Base-by-base conservation (phyloP, 2,888 invertebrate genomes). In the Fragum whitleyi region DNA sequence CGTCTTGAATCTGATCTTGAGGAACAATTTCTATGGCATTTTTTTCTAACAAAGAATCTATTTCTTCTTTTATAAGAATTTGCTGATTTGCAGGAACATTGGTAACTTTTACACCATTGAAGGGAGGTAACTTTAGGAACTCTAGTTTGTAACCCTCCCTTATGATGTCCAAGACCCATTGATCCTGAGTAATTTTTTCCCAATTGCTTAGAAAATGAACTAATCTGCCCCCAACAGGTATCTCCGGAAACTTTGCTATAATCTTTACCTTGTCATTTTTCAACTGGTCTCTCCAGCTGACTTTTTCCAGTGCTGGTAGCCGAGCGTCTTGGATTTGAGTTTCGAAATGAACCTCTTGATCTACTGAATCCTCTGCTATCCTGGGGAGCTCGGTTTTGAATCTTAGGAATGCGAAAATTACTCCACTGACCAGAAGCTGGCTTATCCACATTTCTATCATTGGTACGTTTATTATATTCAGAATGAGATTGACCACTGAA, bases 21-120 rank as follows among this genome's bases (percentile, higher is more conserved):
- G 19, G 14, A 14, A 81, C 80, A 36, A 16, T 68, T 39, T 77
- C 76, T 72, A 68, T 75, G 21, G 80, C 80, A 72, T 73, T 32
- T 75, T n/a, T 82, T 74, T 61, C 9, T 69, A 69, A 69, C 21
- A 78, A 42, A 32, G 21, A 5, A 1, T 68, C 14, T 62, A 78
- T 61, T 69, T 74, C 74, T 74, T 70, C 29, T 74, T 69, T 11
- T 59, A 74, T 59, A 26, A 72, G 23, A 68, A 7, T 16, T 26
- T 61, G 32, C 23, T 73, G 28, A 29, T 69, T 19, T 36, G 14
- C 6, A 19, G 69, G 69, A 47, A 75, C 75, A 9, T 68, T 59
- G 2, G 75, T 75, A 16, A 26, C 36, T 51, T 73, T 77, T 14
- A 77, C 32, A 2, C 77, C 77, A 16, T 21, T 32, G 28, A 42